These are phyloP conservation scores for Callyntrura guangdongensis DNA, from an alignment of 2,888 invertebrate species.

Conservation along the genomic window DNA sequence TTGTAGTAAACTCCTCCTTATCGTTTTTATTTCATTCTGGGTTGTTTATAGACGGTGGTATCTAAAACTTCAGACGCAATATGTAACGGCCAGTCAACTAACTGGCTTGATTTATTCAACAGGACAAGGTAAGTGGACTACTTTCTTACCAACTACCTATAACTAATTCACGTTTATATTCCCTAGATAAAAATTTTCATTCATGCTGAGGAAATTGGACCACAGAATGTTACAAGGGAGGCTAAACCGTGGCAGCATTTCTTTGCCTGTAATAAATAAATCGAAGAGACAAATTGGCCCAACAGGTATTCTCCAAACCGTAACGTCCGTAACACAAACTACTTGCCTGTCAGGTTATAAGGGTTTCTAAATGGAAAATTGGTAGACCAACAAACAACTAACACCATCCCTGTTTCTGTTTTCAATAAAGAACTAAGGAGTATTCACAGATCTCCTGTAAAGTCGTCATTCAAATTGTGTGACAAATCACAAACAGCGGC, in stretches of 20 bases:
- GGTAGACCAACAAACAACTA: neutral
- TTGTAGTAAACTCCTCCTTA: no score
- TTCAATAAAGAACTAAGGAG: neutral
- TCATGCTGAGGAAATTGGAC: neutral
- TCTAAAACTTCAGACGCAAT: no score
- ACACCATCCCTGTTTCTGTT: neutral
- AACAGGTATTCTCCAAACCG: conserved; percentile 6
- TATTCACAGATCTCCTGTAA: no score
- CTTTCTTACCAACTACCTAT: no score
- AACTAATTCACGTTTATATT: neutral
- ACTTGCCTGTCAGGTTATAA: conserved; percentile 32
- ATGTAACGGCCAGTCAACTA: conserved; percentile 11
- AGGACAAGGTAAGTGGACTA: neutral
- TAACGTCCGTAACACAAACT: neutral
- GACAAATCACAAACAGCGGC: conserved; percentile 15
- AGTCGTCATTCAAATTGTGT: no score
- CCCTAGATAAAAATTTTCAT: no score
- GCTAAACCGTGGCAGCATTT: no score
- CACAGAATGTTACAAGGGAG: neutral
- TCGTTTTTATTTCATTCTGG: no score
- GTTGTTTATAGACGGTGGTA: no score
- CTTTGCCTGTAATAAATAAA: conserved; percentile 29
- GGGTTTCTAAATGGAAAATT: neutral
- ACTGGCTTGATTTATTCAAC: conserved; percentile 6
- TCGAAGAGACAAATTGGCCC: conserved; percentile 20